Conservation (phyloP, 2,888 invertebrate species). For the Drosophila eohydei region DNA sequence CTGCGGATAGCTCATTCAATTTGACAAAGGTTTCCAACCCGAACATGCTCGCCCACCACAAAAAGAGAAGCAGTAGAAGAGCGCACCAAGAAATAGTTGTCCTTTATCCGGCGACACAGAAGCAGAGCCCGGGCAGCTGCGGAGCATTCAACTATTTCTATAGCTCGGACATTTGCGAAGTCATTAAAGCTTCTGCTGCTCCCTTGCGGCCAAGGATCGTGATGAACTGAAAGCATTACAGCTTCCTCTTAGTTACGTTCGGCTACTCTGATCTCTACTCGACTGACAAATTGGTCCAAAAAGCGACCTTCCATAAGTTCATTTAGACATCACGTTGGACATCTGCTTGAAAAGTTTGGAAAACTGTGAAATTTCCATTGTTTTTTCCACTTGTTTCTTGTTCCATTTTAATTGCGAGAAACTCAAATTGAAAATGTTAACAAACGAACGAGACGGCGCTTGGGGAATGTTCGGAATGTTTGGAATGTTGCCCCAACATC, state of each 20-base stretch:
- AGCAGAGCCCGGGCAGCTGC: background rate
- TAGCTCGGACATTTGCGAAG: background rate
- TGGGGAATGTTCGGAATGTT: constrained; percentile 1
- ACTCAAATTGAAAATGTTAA: constrained; percentile 34
- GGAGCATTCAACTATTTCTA: constrained; percentile 1
- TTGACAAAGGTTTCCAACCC: constrained; percentile 13
- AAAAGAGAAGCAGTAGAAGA: background rate
- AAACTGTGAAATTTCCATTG: background rate
- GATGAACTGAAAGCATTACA: too few relatives aligned
- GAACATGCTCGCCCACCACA: background rate
- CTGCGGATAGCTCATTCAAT: constrained; percentile 13
- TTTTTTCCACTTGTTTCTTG: background rate
- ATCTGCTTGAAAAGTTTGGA: background rate
- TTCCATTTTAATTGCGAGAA: constrained; percentile 20
- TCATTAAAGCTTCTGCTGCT: background rate
- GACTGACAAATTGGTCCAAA: too few relatives aligned
- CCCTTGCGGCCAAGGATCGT: too few relatives aligned
- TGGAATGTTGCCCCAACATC: constrained; percentile 12
- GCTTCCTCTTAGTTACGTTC: too few relatives aligned
- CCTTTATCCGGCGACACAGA: background rate
- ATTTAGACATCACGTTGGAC: background rate
- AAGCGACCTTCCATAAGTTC: too few relatives aligned
- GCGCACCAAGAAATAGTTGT: background rate
- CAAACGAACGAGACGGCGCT: constrained; percentile 8
- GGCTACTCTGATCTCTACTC: too few relatives aligned